Evolutionary conservation across 2,888 invertebrate genomes (phyloP).

Genomic region (Thera obeliscata): DNA sequence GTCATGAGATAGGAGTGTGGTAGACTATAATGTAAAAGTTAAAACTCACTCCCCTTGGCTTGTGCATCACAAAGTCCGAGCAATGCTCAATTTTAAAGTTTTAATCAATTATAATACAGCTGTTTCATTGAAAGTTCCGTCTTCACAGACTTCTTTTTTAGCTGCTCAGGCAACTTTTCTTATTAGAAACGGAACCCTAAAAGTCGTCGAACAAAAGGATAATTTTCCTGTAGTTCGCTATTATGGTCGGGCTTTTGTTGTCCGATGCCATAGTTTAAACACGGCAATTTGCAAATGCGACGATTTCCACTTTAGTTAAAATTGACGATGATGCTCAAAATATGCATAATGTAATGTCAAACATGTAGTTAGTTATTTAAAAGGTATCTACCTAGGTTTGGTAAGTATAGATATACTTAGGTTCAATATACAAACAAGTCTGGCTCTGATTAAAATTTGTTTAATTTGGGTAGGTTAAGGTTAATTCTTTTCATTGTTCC

Average conservation of each 20-base stretch:
- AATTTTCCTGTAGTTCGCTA: slow-evolving; percentile 65
- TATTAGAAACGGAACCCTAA: slow-evolving; percentile 7
- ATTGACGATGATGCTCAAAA: slow-evolving; percentile 41
- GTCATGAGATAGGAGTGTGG: too few species aligned
- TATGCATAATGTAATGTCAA: not conserved
- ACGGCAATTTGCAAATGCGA: slow-evolving; percentile 56
- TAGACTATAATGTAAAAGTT: too few species aligned
- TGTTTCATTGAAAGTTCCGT: not conserved
- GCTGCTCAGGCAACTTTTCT: not conserved
- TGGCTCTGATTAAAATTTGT: not conserved
- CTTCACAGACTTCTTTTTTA: not conserved
- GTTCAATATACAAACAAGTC: not conserved
- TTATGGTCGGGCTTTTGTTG: slow-evolving; percentile 59
- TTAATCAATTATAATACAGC: not conserved
- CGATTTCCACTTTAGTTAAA: slow-evolving; percentile 49
- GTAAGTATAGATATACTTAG: not conserved
- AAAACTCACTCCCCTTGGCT: too few species aligned
- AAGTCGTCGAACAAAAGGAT: slow-evolving; percentile 61
- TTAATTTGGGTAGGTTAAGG: too few species aligned
- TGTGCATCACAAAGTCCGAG: too few species aligned
- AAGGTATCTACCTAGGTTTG: too few species aligned
- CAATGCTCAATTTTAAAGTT: too few species aligned
- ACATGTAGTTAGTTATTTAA: not conserved
- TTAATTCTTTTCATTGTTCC: too few species aligned
- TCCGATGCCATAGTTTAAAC: slow-evolving; percentile 52